Evolutionary conservation across 2,888 invertebrate genomes (phyloP), one percentile per base, ranked within the genome.

Genomic region (Drosophila multiciliata): DNA sequence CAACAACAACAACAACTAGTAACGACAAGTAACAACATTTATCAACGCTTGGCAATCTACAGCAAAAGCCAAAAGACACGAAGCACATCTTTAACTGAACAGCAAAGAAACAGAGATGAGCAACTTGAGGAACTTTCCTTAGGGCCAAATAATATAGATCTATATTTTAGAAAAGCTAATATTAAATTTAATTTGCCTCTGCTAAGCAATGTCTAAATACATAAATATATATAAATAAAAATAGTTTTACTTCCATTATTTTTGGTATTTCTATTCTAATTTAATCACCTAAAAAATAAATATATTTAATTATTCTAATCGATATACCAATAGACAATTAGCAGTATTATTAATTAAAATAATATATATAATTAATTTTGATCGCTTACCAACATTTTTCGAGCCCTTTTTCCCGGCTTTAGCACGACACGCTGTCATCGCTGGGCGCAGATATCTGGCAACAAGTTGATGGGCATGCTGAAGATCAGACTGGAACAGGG

Each of bases 11-110:
- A 69, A 75, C 80, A 85, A 87, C 76, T 79, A 55, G 69, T 77
- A 79, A 88, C 88, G 90, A 87, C 87, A 87, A 87, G 87, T 87
- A 90, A 87, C 87, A 87, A 87, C 84, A 82, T 85, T 91, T 91
- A 90, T 90, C 90, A 90, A 87, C 83, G 82, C 83, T 89, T 75
- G 62, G 73, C 77, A 82, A 90, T 90, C 90, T 89, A 83, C 90
- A 86, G 89, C 82, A 82, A 71, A 45, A 75, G 78, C 68, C 73
- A 71, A 71, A 65, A 79, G 78, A 74, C 88, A 87, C 90, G 85
- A 89, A 76, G 73, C 73, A 32, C 36, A 69, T 69, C 55, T 26
- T 64, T 53, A 54, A 33, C 58, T 59, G 49, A 57, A 49, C 59
- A 64, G n/a, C 29, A n/a, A 17, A 38, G 53, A 36, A 42, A 29